A percentile compares a stretch with the other conserved stretches of the same genome.
Evolutionary conservation across 2,797 vertebrate genomes (phyloP).

Genomic region (Cottoperca gobio): DNA sequence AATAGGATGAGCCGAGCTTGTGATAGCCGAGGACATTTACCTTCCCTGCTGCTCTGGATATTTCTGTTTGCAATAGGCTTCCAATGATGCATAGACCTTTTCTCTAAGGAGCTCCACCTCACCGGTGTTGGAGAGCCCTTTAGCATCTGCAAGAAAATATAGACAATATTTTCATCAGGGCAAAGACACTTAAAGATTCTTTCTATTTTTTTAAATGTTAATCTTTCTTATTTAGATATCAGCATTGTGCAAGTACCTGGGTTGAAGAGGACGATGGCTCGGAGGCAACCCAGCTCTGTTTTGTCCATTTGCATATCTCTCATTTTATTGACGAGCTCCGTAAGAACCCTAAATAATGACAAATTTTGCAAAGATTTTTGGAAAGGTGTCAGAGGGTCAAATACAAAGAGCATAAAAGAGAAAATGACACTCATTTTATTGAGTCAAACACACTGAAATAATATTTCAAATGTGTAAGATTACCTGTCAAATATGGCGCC

Average conservation of each 20-base stretch:
- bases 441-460: not conserved
- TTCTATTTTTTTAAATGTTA: not conserved
- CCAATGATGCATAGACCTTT: conserved; percentile 97
- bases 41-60: conserved; percentile 97
- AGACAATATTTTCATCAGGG: not conserved
- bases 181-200: not conserved
- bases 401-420: not conserved
- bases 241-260: conserved; percentile 84
- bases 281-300: conserved; percentile 95
- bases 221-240: not conserved
- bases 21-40: conserved; percentile 70
- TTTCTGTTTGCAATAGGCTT: conserved; percentile 97
- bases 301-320: conserved; percentile 99
- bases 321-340: conserved; percentile 98
- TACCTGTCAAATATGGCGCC: conserved; percentile 96
- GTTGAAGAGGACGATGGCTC: conserved; percentile 98
- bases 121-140: conserved; percentile 94
- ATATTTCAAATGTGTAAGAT: conserved; percentile 6
- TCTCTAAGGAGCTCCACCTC: conserved; percentile 95
- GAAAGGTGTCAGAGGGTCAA: not conserved
- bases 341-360: conserved; percentile 88
- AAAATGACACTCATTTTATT: accelerated
- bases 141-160: conserved; percentile 88
- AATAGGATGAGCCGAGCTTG: not conserved
- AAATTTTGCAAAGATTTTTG: conserved; percentile 2